A percentile compares a stretch with the other conserved stretches of the same genome.
These are phyloP conservation scores for Dicycla oo DNA, from an alignment of 2,888 invertebrate species.

Conservation along the genomic window DNA sequence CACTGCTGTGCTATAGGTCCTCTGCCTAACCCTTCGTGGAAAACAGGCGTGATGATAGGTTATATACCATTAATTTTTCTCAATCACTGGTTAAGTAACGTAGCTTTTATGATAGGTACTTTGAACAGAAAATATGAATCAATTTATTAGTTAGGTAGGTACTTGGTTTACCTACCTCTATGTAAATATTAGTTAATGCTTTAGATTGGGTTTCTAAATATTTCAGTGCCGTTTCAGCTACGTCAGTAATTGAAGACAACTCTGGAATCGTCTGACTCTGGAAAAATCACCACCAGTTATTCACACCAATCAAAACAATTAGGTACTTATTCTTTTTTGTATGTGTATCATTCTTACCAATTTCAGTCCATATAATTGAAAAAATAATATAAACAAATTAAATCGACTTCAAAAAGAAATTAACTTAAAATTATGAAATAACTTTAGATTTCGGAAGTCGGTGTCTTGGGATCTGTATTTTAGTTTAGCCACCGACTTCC, in stretches of 20 bases:
- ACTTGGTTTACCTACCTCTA: slow-evolving; percentile 75
- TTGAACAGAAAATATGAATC: neutral
- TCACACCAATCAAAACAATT: neutral
- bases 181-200: slow-evolving; percentile 71
- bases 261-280: slow-evolving; percentile 49
- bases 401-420: no score
- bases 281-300: slow-evolving; percentile 32
- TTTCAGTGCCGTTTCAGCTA: slow-evolving; percentile 63
- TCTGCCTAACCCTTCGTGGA: no score
- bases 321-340: neutral
- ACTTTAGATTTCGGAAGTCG: no score
- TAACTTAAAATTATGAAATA: no score
- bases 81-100: neutral
- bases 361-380: neutral
- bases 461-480: no score
- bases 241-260: slow-evolving; percentile 53
- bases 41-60: neutral
- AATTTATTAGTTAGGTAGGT: neutral
- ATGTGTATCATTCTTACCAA: slow-evolving; percentile 16
- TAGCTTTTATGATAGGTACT: neutral
- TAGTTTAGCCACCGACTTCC: no score
- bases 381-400: neutral
- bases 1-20: neutral
- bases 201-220: slow-evolving; percentile 75
- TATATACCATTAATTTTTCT: neutral